Conservation (phyloP, 2,888 invertebrate species). For the Psococerastis gibbosa region DNA sequence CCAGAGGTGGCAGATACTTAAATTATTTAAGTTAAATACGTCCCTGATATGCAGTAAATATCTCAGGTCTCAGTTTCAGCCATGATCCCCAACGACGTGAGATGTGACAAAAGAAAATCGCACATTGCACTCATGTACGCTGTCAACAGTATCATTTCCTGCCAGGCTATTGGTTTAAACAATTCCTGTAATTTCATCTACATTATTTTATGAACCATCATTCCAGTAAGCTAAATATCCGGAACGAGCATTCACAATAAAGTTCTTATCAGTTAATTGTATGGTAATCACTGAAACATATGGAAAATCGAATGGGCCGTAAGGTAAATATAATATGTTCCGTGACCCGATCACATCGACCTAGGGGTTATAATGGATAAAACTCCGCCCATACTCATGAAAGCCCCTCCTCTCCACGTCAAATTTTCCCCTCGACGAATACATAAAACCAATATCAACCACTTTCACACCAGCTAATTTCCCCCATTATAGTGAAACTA, state of each 20-base stretch:
- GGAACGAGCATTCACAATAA: neutral
- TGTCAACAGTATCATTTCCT: conserved; percentile 10
- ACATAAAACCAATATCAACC: too few relatives aligned
- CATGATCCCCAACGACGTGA: too few relatives aligned
- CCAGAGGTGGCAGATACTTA: too few relatives aligned
- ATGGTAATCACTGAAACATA: conserved; percentile 10
- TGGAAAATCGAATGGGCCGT: conserved; percentile 7
- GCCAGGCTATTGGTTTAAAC: conserved; percentile 7
- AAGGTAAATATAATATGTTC: conserved; percentile 7
- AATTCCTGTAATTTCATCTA: neutral
- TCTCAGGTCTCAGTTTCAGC: too few relatives aligned
- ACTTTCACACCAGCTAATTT: too few relatives aligned
- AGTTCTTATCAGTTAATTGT: conserved; percentile 1
- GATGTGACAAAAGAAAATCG: conserved; percentile 11
- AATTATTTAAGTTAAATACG: too few relatives aligned
- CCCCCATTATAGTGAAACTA: too few relatives aligned
- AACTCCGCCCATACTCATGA: neutral
- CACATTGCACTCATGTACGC: conserved; percentile 8
- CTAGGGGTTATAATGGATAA: neutral
- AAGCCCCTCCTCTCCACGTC: neutral
- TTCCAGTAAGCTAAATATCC: neutral
- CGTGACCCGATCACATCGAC: neutral
- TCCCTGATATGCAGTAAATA: too few relatives aligned
- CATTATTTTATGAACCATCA: too few relatives aligned
- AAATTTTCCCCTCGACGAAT: too few relatives aligned